Base-by-base conservation (phyloP, 2,888 invertebrate genomes). In the Pyrgus malvae region DNA sequence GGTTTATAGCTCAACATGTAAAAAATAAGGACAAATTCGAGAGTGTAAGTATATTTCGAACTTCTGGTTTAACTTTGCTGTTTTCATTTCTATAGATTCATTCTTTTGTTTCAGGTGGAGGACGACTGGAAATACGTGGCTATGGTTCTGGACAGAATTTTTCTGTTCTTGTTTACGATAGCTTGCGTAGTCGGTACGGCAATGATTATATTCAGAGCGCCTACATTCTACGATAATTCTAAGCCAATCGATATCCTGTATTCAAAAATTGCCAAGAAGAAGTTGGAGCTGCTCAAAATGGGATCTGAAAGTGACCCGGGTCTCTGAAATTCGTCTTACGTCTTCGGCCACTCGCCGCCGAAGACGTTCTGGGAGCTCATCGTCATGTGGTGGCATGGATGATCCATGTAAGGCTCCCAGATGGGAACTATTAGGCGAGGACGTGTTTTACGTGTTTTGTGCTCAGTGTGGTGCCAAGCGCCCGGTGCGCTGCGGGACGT, bases 91-190 rank as follows among this genome's bases (percentile, higher is more conserved):
- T 19, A 11, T 40, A 48, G 41, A 48, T 48, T 12, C 6, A 14
- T 12, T 7, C 11, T 0, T 54, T 50, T 51, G 49, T 76, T 83
- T 1, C 87, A 97, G 97, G 96, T 97, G 73, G 96, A 96, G 84
- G 98, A 98, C 89, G 99, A 99, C 90, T 99, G 99, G 99, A 98
- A 98, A 84, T 99, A 98, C 91, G 98, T 99, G 57, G 94, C 94
- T 54, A 96, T 98, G 97, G 98, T 99, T 63, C 92, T 99, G 81
- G 99, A 99, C 91, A 93, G 99, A 72, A 93, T 99, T 73, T 99
- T 99, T 91, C 93, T 99, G 69, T 98, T 97, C 94, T 94, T 97
- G 73, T 99, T 99, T 91, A 96, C 98, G 78, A 92, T 97, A 79
- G 97, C 97, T 65, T 98, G 98, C 85, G 93, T 98, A 62, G 88